Evolutionary conservation across 2,888 invertebrate genomes (phyloP).

Genomic region (Macropis europaea): DNA sequence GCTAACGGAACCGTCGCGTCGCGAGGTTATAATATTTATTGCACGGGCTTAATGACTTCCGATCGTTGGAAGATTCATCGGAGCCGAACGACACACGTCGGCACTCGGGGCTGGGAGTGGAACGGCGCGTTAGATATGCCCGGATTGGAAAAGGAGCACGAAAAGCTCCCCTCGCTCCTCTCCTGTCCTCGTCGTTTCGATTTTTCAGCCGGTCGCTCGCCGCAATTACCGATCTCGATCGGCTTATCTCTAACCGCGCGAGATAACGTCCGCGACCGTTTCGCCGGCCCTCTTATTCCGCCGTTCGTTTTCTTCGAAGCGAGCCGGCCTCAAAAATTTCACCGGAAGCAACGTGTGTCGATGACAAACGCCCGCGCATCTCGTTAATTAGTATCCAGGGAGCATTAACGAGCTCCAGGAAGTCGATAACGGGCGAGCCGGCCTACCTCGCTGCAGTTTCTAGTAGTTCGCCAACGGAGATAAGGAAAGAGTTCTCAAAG

Average conservation of each 20-base stretch:
- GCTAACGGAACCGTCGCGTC: neutral
- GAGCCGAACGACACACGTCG: neutral
- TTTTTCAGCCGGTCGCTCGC: neutral
- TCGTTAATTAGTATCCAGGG: conserved; percentile 59
- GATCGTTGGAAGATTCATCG: conserved; percentile 16
- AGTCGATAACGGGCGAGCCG: conserved; percentile 53
- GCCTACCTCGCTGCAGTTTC: conserved; percentile 54
- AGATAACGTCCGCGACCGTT: conserved; percentile 31
- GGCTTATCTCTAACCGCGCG: conserved; percentile 39
- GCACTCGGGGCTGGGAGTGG: neutral
- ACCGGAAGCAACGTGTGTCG: conserved; percentile 44
- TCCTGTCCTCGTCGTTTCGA: neutral
- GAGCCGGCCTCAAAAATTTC: conserved; percentile 45
- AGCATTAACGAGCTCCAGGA: conserved; percentile 61
- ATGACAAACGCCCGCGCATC: conserved; percentile 59
- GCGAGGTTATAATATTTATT: conserved; percentile 31
- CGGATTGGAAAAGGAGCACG: neutral
- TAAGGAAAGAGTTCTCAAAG: conserved; percentile 46
- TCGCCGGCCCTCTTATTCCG: conserved; percentile 32
- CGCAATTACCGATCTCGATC: conserved; percentile 46
- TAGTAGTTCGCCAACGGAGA: conserved; percentile 50
- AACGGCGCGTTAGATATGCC: neutral
- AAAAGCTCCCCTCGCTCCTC: neutral
- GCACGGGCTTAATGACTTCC: conserved; percentile 31
- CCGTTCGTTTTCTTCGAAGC: conserved; percentile 21